Percentiles rank a stretch among this genome's conserved stretches.
Evolutionary conservation across 2,797 vertebrate species (phyloP).

Genomic region (Glossophaga mutica): DNA sequence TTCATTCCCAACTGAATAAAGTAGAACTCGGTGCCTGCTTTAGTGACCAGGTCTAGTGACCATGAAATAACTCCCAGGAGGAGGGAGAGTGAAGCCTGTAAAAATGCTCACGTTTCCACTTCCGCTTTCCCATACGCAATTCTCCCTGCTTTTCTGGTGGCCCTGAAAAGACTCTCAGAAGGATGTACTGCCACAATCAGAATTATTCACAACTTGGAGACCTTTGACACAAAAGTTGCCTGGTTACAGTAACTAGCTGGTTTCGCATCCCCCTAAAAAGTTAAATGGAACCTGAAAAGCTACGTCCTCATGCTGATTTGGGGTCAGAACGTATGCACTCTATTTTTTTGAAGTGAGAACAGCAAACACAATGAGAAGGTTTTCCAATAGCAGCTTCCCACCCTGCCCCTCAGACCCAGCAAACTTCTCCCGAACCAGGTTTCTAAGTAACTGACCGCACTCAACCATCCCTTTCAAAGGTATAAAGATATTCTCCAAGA

Average conservation of each 20-base stretch:
- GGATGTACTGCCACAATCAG: not conserved
- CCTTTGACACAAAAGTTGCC: not conserved
- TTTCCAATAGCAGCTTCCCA: not conserved
- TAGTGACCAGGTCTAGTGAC: not conserved
- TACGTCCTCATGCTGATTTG: conserved; percentile 55
- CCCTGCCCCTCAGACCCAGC: not conserved
- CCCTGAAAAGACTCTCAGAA: not conserved
- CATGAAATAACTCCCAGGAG: not conserved
- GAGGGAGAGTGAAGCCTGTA: not conserved
- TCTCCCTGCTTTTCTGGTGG: not conserved
- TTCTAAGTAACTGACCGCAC: not conserved
- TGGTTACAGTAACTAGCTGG: not conserved
- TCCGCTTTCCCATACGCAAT: not conserved
- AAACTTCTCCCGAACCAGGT: not conserved
- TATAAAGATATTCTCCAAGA: not conserved
- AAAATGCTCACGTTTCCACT: not conserved
- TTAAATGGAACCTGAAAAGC: conserved; percentile 46
- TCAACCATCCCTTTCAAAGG: not conserved
- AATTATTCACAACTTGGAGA: not conserved
- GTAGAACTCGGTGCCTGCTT: not conserved
- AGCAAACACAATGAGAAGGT: not conserved
- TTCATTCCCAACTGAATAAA: not conserved
- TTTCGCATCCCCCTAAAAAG: not conserved
- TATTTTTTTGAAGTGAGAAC: not conserved
- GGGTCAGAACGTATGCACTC: conserved; percentile 52